These are phyloP conservation scores for Bos taurus DNA, from an alignment of 2,113 vertebrate genomes.

Conservation along the genomic window ARS-UCD2.0 NC_037354.1:25158501-25159000, in stretches of 20 bases:
- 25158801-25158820: accelerated
- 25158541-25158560: too few relatives aligned
- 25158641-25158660: too few relatives aligned
- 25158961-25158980: neutral
- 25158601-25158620: too few relatives aligned
- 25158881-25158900: neutral
- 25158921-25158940: neutral
- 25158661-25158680: too few relatives aligned
- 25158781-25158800: neutral
- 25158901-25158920: neutral
- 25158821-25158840: neutral
- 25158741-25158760: neutral
- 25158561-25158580: too few relatives aligned
- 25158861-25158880: neutral
- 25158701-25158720: neutral
- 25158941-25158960: neutral
- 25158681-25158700: neutral
- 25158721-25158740: neutral
- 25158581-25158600: too few relatives aligned
- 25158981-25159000: neutral
- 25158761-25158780: neutral
- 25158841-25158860: neutral
- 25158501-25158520: too few relatives aligned
- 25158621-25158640: too few relatives aligned
- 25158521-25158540: too few relatives aligned